These are phyloP conservation scores for Nothocercus julius DNA, from an alignment of 2,113 vertebrate species.

Conservation along the genomic window DNA sequence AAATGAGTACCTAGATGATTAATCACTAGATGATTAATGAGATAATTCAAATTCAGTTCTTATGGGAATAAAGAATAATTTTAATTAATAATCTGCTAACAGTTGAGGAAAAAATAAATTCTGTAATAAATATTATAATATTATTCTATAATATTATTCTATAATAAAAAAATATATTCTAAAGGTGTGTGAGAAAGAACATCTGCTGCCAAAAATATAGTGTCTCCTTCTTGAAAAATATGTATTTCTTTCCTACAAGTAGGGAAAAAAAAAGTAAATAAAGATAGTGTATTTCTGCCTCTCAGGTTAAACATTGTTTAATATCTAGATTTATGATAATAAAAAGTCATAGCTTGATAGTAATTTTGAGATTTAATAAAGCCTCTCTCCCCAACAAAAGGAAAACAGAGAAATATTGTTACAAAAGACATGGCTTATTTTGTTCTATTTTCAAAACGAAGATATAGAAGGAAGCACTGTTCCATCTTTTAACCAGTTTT, in stretches of 20 bases:
- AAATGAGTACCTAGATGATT: not conserved
- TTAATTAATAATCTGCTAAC: not conserved
- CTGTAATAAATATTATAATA: too few relatives aligned
- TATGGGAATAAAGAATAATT: not conserved
- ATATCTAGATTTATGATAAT: not conserved
- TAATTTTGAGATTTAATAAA: not conserved
- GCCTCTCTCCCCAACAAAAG: not conserved
- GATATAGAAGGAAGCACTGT: not conserved
- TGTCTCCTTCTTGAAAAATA: not conserved
- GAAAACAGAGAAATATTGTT: not conserved
- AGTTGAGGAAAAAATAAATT: too few relatives aligned
- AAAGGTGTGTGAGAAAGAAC: not conserved
- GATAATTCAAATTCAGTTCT: not conserved
- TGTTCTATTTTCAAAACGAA: not conserved
- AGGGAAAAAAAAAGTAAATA: too few relatives aligned
- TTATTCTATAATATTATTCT: too few relatives aligned
- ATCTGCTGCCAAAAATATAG: not conserved
- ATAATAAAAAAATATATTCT: not conserved
- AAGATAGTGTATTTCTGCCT: not conserved
- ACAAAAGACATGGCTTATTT: not conserved
- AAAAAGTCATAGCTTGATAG: not conserved
- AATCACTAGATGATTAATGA: not conserved
- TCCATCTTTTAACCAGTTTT: not conserved
- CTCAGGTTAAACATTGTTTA: not conserved
- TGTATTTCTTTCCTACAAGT: not conserved